These are phyloP conservation scores for Takifugu flavidus DNA, from an alignment of 2,113 vertebrate species.

Conservation along the genomic window DNA sequence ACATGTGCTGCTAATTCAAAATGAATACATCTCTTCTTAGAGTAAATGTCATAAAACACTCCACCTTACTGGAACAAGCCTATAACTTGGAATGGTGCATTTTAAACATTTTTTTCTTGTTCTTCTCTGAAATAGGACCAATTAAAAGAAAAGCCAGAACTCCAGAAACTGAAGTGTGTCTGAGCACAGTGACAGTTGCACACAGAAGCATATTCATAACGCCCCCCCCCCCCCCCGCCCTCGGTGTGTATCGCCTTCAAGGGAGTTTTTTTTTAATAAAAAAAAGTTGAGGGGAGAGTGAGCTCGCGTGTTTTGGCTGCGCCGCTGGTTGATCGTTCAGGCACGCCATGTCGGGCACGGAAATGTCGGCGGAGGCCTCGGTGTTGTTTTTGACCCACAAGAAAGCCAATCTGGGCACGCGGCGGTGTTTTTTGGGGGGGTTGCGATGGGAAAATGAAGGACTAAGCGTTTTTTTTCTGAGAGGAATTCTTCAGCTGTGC, in stretches of 20 bases:
- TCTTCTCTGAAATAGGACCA: too few species aligned
- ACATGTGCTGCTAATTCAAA: not conserved
- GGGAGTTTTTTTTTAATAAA: conserved; percentile 18
- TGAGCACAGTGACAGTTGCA: conserved; percentile 49
- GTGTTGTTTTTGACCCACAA: conserved; percentile 62
- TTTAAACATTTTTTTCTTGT: too few species aligned
- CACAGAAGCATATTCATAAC: conserved; percentile 72
- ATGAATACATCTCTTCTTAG: conserved; percentile 1
- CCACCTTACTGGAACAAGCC: conserved; percentile 12
- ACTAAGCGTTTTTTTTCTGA: conserved; percentile 19
- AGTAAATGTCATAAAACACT: conserved; percentile 8
- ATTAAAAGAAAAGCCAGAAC: too few species aligned
- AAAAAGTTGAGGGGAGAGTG: conserved; percentile 25
- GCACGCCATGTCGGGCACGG: conserved; percentile 26
- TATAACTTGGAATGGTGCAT: not conserved
- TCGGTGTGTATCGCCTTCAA: conserved; percentile 14
- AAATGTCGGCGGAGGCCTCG: conserved; percentile 30
- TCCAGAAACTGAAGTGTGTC: conserved; percentile 43
- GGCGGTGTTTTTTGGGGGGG: conserved; percentile 22
- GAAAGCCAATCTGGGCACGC: conserved; percentile 33
- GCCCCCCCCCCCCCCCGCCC: conserved; percentile 9
- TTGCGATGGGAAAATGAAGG: conserved; percentile 22
- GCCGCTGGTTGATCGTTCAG: conserved; percentile 29
- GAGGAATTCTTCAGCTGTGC: conserved; percentile 15
- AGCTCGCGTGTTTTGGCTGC: not conserved